Evolutionary conservation across 1,140 invertebrate species (phyloP).

Genomic region (Psilanteris sp.): DNA sequence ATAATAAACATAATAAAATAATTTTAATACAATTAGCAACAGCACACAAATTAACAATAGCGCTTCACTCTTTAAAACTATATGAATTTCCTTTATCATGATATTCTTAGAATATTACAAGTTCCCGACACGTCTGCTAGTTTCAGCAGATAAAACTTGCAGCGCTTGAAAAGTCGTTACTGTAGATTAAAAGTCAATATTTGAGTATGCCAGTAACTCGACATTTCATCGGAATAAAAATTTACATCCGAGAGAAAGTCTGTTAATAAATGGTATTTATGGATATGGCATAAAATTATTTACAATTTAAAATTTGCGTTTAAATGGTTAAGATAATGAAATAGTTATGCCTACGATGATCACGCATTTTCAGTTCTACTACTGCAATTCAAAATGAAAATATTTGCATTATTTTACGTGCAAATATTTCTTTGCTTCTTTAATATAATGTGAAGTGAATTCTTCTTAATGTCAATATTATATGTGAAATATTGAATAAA

Average conservation of each 20-base stretch:
- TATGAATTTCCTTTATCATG: slow-evolving; percentile 34
- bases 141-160: slow-evolving; percentile 44
- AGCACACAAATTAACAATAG: slow-evolving; percentile 12
- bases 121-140: slow-evolving; percentile 25
- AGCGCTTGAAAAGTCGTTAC: slow-evolving; percentile 45
- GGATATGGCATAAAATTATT: slow-evolving; percentile 16
- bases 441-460: no score
- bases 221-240: slow-evolving; percentile 44
- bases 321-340: no score
- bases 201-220: slow-evolving; percentile 34
- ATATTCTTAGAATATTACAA: slow-evolving; percentile 30
- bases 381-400: no score
- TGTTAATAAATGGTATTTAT: slow-evolving; percentile 46
- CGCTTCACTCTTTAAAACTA: slow-evolving; percentile 22
- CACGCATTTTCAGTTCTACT: no score
- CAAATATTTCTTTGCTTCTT: no score
- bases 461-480: no score
- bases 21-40: no score
- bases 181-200: slow-evolving; percentile 62
- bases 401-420: no score
- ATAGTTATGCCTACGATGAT: no score
- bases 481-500: no score
- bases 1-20: no score
- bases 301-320: slow-evolving; percentile 2
- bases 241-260: slow-evolving; percentile 31